phyloP scores from a whole-genome alignment of 1,140 invertebrate species.

The Ptiloglossa arizonensis region DNA sequence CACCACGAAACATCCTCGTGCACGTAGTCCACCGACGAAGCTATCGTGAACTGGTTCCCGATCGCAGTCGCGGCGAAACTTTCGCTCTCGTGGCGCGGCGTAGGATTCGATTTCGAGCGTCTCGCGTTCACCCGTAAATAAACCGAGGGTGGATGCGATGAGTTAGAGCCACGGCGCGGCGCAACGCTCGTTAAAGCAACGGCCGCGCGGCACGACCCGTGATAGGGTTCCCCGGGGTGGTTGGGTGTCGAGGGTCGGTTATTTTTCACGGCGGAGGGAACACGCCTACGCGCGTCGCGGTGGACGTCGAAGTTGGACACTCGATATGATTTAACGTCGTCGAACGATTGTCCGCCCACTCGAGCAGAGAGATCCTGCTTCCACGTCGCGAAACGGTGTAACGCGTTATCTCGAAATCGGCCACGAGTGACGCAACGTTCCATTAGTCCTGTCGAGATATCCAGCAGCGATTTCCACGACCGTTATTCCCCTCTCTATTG shows the following conservation, averaged over 20 bases:
- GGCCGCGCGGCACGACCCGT: conserved; percentile 5
- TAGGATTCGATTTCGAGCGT: conserved; percentile 2
- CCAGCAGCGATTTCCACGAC: conserved; percentile 17
- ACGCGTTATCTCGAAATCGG: conserved; percentile 42
- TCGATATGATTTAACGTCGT: conserved; percentile 49
- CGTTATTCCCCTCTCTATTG: conserved; percentile 41
- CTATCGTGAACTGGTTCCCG: too few species aligned
- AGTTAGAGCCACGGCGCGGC: neutral
- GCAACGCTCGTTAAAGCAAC: conserved; percentile 49
- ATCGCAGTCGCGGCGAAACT: neutral
- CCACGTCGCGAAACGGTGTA: neutral
- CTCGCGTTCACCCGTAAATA: conserved; percentile 43
- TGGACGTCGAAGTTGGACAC: conserved; percentile 15
- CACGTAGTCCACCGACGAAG: too few species aligned
- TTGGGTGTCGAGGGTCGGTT: conserved; percentile 42
- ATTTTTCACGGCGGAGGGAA: conserved; percentile 38
- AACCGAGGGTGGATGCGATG: conserved; percentile 9
- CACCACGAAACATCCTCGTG: too few species aligned
- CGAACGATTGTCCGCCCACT: conserved; percentile 22
- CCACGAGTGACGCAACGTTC: conserved; percentile 6
- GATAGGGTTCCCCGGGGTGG: conserved; percentile 5
- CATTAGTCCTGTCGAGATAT: conserved; percentile 30
- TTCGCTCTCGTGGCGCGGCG: neutral
- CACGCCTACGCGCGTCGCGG: conserved; percentile 21
- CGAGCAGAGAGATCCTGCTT: too few species aligned